These are phyloP conservation scores for Rhipidura dahli DNA, from an alignment of 2,113 vertebrate species.

Conservation along the genomic window DNA sequence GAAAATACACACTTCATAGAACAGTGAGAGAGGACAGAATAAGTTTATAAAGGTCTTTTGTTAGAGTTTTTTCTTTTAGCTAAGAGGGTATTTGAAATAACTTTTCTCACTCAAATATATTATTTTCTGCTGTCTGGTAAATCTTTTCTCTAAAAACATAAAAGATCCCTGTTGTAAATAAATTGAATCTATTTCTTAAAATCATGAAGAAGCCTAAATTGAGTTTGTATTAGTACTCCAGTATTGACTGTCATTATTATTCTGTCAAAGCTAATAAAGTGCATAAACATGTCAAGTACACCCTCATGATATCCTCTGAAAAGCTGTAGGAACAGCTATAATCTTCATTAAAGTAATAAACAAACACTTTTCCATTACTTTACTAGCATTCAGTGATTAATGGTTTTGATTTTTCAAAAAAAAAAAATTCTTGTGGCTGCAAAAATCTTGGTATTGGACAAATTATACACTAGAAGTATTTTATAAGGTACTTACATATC, in stretches of 20 bases:
- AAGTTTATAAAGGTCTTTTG: not conserved
- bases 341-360: not conserved
- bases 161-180: not conserved
- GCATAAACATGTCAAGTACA: not conserved
- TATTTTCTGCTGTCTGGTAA: not conserved
- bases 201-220: not conserved
- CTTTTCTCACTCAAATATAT: not conserved
- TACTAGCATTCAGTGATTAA: not conserved
- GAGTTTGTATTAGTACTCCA: not conserved
- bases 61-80: not conserved
- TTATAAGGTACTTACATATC: conserved; percentile 88
- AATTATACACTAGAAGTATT: not conserved
- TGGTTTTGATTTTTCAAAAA: not conserved
- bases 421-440: not conserved
- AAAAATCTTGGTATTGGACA: not conserved
- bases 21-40: not conserved
- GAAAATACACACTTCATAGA: not conserved
- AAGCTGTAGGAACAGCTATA: not conserved
- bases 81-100: not conserved
- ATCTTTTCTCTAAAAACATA: not conserved
- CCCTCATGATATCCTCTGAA: not conserved
- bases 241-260: not conserved
- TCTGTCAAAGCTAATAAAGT: not conserved
- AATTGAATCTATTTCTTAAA: not conserved
- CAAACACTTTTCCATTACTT: not conserved